These are phyloP conservation scores for Maconellicoccus hirsutus DNA, from an alignment of 1,140 invertebrate species.

Conservation along the genomic window DNA sequence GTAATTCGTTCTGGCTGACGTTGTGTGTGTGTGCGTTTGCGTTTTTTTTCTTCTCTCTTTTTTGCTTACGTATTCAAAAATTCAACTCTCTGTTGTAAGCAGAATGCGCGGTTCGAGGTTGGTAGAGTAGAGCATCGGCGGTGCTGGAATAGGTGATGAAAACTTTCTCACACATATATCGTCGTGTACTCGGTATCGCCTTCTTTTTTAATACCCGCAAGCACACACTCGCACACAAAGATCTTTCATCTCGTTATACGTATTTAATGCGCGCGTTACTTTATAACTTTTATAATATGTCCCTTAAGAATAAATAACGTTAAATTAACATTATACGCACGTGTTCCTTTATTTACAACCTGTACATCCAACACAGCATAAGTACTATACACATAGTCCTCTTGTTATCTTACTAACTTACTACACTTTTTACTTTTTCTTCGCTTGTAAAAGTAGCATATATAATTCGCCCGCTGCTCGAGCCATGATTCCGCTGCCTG, in stretches of 20 bases:
- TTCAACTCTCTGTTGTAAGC: no score
- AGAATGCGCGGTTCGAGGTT: no score
- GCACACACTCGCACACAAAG: neutral
- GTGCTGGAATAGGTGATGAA: no score
- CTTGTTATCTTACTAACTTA: neutral
- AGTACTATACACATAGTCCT: conserved; percentile 11
- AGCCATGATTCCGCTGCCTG: neutral
- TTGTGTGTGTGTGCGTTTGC: no score
- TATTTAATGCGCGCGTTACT: conserved; percentile 13
- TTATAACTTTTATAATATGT: conserved; percentile 23
- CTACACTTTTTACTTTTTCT: conserved; percentile 14
- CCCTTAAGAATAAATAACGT: conserved; percentile 22
- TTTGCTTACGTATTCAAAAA: no score
- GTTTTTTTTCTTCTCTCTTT: no score
- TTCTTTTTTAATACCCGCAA: neutral
- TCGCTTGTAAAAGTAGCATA: conserved; percentile 9
- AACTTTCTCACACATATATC: neutral
- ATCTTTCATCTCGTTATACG: neutral
- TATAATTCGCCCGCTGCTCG: neutral
- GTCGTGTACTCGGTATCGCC: neutral
- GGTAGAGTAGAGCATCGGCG: no score
- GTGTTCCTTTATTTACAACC: conserved; percentile 22
- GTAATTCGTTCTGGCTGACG: no score
- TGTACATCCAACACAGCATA: conserved; percentile 13
- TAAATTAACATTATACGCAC: conserved; percentile 22